Evolutionary conservation across 1,140 invertebrate species (phyloP).

Genomic region (Brachionus manjavacas): DNA sequence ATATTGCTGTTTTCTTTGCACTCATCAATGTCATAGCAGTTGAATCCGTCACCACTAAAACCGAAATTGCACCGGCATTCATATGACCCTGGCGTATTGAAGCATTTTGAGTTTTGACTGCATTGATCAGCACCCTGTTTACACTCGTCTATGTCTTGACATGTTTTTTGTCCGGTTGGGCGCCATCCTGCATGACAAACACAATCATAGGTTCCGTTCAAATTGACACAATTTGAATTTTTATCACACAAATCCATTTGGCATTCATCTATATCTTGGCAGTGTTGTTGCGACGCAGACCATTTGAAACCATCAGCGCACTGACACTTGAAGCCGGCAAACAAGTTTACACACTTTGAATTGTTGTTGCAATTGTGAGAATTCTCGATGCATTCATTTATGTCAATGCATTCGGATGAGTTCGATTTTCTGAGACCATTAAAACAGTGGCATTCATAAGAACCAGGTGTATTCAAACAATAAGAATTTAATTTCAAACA

Average conservation of each 20-base stretch:
- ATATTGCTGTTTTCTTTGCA: background rate
- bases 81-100: conserved; percentile 15
- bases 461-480: conserved; percentile 27
- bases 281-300: background rate
- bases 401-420: background rate
- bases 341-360: conserved; percentile 14
- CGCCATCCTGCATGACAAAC: conserved; percentile 29
- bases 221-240: conserved; percentile 29
- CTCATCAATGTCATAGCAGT: conserved; percentile 37
- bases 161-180: background rate
- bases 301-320: conserved; percentile 37
- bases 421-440: background rate
- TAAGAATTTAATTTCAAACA: background rate
- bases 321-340: background rate
- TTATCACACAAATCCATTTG: background rate
- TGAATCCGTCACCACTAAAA: conserved; percentile 4
- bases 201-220: conserved; percentile 8
- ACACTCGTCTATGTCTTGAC: conserved; percentile 40
- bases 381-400: conserved; percentile 29
- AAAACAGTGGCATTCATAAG: conserved; percentile 27
- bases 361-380: conserved; percentile 11
- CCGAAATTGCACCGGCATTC: conserved; percentile 12
- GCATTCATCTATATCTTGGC: conserved; percentile 38
- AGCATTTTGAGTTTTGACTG: background rate
- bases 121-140: background rate